These are phyloP conservation scores for Lasiurus borealis DNA, from an alignment of 2,113 vertebrate species.

Conservation along the genomic window DNA sequence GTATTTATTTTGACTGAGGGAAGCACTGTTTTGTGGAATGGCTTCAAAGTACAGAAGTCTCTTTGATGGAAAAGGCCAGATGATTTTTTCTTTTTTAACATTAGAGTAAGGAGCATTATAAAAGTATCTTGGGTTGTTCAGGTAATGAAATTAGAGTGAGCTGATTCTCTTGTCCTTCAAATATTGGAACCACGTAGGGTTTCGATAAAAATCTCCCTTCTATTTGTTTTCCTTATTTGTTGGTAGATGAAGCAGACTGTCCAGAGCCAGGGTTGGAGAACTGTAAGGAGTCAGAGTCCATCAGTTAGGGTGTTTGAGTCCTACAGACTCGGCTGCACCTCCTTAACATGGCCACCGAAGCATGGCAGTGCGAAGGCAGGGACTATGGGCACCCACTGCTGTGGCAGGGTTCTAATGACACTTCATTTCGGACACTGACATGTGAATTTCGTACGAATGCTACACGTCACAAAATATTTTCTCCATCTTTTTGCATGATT, in stretches of 20 bases:
- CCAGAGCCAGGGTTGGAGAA: background rate
- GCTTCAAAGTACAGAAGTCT: conserved; percentile 28
- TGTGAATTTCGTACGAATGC: background rate
- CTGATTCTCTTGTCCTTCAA: conserved; percentile 17
- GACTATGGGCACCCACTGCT: fast-evolving
- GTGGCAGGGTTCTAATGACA: background rate
- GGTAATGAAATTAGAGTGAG: conserved; percentile 15
- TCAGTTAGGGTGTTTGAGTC: background rate
- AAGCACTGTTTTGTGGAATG: background rate
- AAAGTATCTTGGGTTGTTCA: background rate
- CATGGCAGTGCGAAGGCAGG: fast-evolving
- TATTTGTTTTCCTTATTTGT: background rate
- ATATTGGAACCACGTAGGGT: background rate
- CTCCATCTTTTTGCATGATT: background rate
- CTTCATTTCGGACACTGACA: background rate
- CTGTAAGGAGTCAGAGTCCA: background rate
- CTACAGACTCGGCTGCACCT: fast-evolving
- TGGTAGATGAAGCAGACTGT: background rate
- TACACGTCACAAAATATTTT: background rate
- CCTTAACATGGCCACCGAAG: fast-evolving
- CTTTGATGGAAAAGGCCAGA: background rate
- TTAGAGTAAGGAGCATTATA: conserved; percentile 19
- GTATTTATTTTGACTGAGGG: conserved; percentile 43
- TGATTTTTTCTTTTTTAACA: background rate
- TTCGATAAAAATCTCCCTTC: background rate